Conservation (phyloP, 2,888 invertebrate species). For the Nymphalis c-album region DNA sequence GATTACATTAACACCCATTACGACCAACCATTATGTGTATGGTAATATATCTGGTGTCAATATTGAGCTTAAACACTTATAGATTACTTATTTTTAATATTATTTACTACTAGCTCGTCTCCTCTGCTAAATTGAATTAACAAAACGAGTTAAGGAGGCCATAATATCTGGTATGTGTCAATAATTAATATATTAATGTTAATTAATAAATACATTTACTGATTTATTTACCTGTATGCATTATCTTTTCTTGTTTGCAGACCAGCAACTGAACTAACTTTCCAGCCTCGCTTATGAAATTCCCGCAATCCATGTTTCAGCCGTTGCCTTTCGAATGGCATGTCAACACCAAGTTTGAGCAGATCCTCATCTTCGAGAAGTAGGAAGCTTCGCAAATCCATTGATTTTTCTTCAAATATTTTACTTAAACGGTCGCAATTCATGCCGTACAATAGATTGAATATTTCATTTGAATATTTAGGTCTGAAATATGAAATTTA, state of each 20-base stretch:
- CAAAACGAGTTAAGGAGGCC: too few relatives aligned
- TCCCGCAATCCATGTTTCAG: constrained; percentile 77
- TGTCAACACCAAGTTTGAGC: constrained; percentile 77
- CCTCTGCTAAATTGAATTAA: too few relatives aligned
- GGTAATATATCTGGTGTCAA: too few relatives aligned
- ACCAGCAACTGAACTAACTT: constrained; percentile 68
- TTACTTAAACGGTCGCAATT: constrained; percentile 76
- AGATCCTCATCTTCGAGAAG: constrained; percentile 81
- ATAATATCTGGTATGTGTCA: too few relatives aligned
- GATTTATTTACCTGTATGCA: constrained; percentile 61
- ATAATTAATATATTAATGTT: not conserved
- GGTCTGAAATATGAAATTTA: constrained; percentile 59
- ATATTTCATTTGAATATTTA: constrained; percentile 77
- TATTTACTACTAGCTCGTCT: too few relatives aligned
- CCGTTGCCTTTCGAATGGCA: constrained; percentile 82
- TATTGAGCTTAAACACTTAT: too few relatives aligned
- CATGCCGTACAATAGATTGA: constrained; percentile 82
- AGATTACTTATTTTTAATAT: too few relatives aligned
- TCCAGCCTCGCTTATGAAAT: constrained; percentile 83
- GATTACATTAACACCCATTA: too few relatives aligned
- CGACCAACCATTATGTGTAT: too few relatives aligned
- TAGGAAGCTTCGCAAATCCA: constrained; percentile 81
- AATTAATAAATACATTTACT: too few relatives aligned
- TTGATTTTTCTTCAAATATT: constrained; percentile 69
- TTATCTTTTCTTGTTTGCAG: constrained; percentile 64